phyloP scores from a whole-genome alignment of 1,140 invertebrate genomes.

The Microplitis mediator region DNA sequence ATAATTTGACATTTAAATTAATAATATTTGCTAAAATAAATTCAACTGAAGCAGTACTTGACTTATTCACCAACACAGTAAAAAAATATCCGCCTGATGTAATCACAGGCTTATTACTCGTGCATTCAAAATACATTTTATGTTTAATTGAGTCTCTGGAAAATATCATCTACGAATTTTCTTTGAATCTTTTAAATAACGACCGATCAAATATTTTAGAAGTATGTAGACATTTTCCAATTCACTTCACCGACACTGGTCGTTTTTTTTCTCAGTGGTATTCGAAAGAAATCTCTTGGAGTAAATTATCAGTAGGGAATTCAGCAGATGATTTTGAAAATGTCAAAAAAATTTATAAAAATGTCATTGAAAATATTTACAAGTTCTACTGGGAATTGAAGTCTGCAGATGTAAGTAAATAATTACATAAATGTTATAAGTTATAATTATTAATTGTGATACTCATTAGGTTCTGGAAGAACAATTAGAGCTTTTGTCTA shows the following conservation, averaged over 20 bases:
- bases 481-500: conserved; percentile 13
- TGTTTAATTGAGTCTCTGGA: conserved; percentile 30
- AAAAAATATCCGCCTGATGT: conserved; percentile 18
- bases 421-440: neutral
- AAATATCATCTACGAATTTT: conserved; percentile 22
- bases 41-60: conserved; percentile 10
- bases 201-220: neutral
- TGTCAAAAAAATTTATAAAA: conserved; percentile 11
- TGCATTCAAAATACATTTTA: conserved; percentile 24
- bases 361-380: conserved; percentile 14
- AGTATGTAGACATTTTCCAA: conserved; percentile 23
- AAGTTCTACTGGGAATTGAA: conserved; percentile 14
- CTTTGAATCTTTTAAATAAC: conserved; percentile 10
- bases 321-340: neutral
- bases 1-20: conserved; percentile 11
- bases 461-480: conserved; percentile 15
- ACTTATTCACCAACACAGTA: conserved; percentile 9
- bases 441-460: neutral
- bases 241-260: conserved; percentile 9
- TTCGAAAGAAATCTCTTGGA: conserved; percentile 1
- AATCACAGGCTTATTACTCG: conserved; percentile 26
- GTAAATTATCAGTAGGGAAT: neutral
- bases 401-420: conserved; percentile 9
- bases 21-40: conserved; percentile 16
- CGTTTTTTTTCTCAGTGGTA: conserved; percentile 31